Base-by-base conservation (phyloP, 2,797 vertebrate genomes). In the Sebastes reedi region DNA sequence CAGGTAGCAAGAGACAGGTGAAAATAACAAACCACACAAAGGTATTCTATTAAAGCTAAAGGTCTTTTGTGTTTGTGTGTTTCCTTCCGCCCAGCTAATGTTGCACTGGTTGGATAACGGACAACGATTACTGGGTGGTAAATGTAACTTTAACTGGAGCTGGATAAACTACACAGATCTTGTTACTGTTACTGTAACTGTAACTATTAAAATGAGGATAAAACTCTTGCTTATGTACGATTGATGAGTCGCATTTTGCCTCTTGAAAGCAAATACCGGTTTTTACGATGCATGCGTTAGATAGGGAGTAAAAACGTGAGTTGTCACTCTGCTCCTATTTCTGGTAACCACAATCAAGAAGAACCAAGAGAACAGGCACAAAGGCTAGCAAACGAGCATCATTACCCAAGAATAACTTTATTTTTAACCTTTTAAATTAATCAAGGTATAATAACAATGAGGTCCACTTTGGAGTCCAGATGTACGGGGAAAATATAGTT, bases 281-380 rank as follows among this genome's bases (percentile, higher is more conserved):
- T 72, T 76, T 20, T 66, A 6, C n/a, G 14, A 14, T 14, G 5
- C 3, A 36, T 5, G 0, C 5, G 4, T 12, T 8, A 34, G 79
- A 62, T 29, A 20, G 2, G 0, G 2, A 7, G 0, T 2, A 32
- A 59, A 32, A 3, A 0, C 1, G 65, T 0, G 75, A 89, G 2
- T 54, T 67, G 2, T 82, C 83, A 89, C 91, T 87, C 81, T 69
- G 67, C 3, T 32, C 4, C 2, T 39, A 24, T 55, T 75, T 78
- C 18, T 11, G n/a, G 3, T 30, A 1, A 14, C 29, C 54, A 46
- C 22, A 56, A 54, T 5, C 5, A 6, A 4, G 3, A 3, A 3
- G 1, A 71, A 22, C 11, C 25, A 54, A 24, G n/a, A 32, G 24
- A 18, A 18, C 39, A 42, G 2, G 10, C 56, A 34, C 4, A 16